phyloP scores from a whole-genome alignment of 1,140 invertebrate species.

The Hestina assimilis region DNA sequence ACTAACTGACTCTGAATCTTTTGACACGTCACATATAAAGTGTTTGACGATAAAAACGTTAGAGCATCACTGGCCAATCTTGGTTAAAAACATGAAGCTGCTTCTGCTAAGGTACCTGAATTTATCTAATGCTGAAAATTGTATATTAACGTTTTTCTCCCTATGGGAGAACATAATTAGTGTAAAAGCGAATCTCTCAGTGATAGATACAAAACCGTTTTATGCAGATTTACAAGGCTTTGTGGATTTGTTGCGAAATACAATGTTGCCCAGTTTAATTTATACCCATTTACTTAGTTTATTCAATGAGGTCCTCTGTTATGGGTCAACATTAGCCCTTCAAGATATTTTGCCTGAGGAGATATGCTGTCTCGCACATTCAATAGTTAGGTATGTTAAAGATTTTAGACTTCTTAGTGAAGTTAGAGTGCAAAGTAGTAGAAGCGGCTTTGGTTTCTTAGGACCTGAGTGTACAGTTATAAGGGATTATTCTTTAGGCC shows the following conservation, averaged over 20 bases:
- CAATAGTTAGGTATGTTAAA: constrained; percentile 90
- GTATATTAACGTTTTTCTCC: constrained; percentile 89
- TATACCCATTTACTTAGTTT: constrained; percentile 91
- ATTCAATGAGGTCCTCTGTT: constrained; percentile 93
- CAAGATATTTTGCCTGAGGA: constrained; percentile 92
- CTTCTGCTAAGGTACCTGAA: constrained; percentile 79
- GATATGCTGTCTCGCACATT: constrained; percentile 90
- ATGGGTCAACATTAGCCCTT: constrained; percentile 91
- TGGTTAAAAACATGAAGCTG: constrained; percentile 84
- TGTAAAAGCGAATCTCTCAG: constrained; percentile 92
- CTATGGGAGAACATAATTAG: constrained; percentile 95
- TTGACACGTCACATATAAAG: constrained; percentile 90
- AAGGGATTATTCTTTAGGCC: constrained; percentile 54
- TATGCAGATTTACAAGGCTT: constrained; percentile 91
- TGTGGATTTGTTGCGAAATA: constrained; percentile 84
- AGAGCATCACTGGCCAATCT: constrained; percentile 88
- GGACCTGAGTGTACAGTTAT: constrained; percentile 74
- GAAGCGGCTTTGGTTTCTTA: constrained; percentile 78
- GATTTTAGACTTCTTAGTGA: constrained; percentile 88
- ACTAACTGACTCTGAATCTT: constrained; percentile 87
- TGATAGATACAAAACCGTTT: constrained; percentile 92
- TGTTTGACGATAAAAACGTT: constrained; percentile 90
- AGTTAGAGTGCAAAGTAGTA: constrained; percentile 69
- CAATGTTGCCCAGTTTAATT: constrained; percentile 86
- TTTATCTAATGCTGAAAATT: constrained; percentile 81